Evolutionary conservation across 2,888 invertebrate species (phyloP).

Genomic region (Ceratothoa steindachneri): DNA sequence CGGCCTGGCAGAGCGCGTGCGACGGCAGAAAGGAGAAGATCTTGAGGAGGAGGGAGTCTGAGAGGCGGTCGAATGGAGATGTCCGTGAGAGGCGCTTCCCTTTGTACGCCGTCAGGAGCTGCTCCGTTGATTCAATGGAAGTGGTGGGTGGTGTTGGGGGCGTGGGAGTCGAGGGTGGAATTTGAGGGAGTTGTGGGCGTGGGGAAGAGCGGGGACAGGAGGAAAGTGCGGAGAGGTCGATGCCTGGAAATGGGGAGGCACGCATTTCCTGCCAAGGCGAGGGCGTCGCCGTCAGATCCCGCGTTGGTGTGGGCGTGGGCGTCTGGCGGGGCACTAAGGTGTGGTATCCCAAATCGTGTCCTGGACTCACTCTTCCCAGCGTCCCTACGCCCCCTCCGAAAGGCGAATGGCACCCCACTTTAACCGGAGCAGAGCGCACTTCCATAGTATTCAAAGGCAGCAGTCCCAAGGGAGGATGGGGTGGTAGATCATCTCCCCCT

Average conservation of each 20-base stretch:
- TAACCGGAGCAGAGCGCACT: conserved; percentile 13
- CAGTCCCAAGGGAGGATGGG: conserved; percentile 32
- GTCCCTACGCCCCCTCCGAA: conserved; percentile 15
- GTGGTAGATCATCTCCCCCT: conserved; percentile 21
- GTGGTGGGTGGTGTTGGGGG: conserved; percentile 23
- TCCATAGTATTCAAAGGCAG: conserved; percentile 9
- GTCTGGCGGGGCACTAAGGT: conserved; percentile 58
- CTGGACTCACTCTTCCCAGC: conserved; percentile 45
- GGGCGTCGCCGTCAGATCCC: conserved; percentile 27
- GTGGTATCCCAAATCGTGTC: conserved; percentile 71
- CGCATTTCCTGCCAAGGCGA: conserved; percentile 45
- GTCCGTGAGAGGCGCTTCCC: conserved; percentile 53
- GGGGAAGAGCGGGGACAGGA: conserved; percentile 49
- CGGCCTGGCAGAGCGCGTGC: conserved; percentile 67
- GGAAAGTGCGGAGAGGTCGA: conserved; percentile 35
- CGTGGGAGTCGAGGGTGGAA: conserved; percentile 29
- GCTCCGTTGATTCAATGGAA: conserved; percentile 50
- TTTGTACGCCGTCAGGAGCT: conserved; percentile 51
- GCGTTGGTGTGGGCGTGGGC: conserved; percentile 18
- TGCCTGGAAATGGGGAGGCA: conserved; percentile 43
- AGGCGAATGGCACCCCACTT: conserved; percentile 12
- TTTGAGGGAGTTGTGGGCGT: conserved; percentile 49
- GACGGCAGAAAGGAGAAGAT: conserved; percentile 69
- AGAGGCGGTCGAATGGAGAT: conserved; percentile 60
- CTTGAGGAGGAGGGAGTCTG: conserved; percentile 65